Evolutionary conservation across 2,797 vertebrate species (phyloP), one percentile per base, ranked within the genome.

Genomic region (Odontamblyopus lacepedii): DNA sequence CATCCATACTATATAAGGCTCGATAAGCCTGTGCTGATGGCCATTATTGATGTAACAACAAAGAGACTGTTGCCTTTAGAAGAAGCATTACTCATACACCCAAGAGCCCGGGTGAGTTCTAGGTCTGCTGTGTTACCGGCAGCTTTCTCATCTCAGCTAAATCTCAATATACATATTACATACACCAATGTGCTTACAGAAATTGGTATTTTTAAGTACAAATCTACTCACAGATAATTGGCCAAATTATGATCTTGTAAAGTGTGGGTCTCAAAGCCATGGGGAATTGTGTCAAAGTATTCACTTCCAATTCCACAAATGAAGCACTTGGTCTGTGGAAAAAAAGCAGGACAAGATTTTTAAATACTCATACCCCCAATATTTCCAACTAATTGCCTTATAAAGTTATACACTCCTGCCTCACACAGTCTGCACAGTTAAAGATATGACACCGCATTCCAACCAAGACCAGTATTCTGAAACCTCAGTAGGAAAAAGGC

Each of bases 191-290:
- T 35, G 15, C 27, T 16, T 7, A 29, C 13, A 60, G 27, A 30
- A 59, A 29, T 0, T 15, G 9, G 27, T 56, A 16, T 30, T 29
- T 29, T 60, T 15, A 60, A 59, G 9, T 1, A 29, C 29, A 32
- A 11, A 27, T 55, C 64, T 63, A 94, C 94, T 95, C 86, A 95
- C 94, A 95, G 82, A 83, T 95, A 94, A 89, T 95, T 94, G 81
- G 93, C 92, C 91, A 95, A 71, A 86, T 94, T 94, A 89, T 95
- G 94, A 70, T 95, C 94, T 83, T 93, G 91, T 19, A 94, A 87
- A 2, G 93, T 94, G 87, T 95, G 94, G 8, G 80, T 92, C 91
- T 95, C 93, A 61, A 95, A 94, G 61, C 94, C 94, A 41, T 94
- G 94, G 74, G 94, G 93, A 41, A 91, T 78, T 0, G 64, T 91